phyloP scores from a whole-genome alignment of 2,113 vertebrate genomes.

The Empidonax traillii region DNA sequence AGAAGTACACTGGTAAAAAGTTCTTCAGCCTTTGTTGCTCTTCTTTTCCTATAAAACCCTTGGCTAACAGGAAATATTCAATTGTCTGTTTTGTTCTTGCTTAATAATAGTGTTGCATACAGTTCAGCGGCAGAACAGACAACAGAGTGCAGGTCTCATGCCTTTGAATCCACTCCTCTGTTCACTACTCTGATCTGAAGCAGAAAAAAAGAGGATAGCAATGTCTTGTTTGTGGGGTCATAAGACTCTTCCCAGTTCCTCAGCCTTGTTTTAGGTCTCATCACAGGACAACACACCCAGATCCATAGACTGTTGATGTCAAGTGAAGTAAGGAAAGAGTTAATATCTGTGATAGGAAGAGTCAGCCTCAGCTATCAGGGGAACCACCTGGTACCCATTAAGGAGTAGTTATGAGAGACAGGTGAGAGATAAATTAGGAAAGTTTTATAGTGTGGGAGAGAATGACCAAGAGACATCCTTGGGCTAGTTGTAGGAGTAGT shows the following conservation, averaged over 20 bases:
- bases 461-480: not conserved
- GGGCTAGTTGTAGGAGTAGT: not conserved
- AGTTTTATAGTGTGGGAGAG: slow-evolving; percentile 9
- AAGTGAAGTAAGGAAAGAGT: not conserved
- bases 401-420: not conserved
- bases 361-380: not conserved
- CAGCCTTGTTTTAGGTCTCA: not conserved
- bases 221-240: not conserved
- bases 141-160: not conserved
- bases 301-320: not conserved
- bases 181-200: not conserved
- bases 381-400: slow-evolving; percentile 40
- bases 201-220: not conserved
- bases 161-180: not conserved
- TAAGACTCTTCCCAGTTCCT: not conserved
- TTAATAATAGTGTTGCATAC: not conserved
- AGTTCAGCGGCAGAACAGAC: not conserved
- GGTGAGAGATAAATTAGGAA: slow-evolving; percentile 34
- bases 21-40: not conserved
- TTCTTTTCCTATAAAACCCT: not conserved
- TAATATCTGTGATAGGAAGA: slow-evolving; percentile 27
- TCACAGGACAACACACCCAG: not conserved
- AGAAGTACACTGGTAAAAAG: not conserved
- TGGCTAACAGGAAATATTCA: not conserved
- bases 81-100: not conserved